phyloP scores from a whole-genome alignment of 2,888 invertebrate species.

The Piscicola geometra region DNA sequence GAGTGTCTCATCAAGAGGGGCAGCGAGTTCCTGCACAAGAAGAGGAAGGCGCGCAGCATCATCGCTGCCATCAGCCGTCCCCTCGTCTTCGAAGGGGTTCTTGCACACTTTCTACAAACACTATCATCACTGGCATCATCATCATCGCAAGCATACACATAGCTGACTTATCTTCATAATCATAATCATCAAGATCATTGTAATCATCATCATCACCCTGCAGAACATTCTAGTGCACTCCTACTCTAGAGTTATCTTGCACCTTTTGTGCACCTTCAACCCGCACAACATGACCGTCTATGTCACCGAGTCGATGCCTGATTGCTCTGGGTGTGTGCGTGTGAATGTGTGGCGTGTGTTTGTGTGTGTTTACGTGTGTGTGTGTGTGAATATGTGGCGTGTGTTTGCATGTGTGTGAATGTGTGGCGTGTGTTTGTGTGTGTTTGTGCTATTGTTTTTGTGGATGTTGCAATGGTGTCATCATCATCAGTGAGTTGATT shows the following conservation, averaged over 20 bases:
- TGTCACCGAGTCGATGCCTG: slow-evolving; percentile 31
- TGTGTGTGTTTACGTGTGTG: no score
- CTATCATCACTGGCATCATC: no score
- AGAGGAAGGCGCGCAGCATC: slow-evolving; percentile 11
- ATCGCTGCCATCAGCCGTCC: slow-evolving; percentile 2
- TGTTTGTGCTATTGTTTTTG: no score
- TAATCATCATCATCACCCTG: no score
- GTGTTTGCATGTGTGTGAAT: no score
- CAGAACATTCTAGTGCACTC: slow-evolving; percentile 28
- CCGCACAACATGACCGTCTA: slow-evolving; percentile 15
- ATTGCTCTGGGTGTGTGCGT: slow-evolving; percentile 25
- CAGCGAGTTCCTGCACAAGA: slow-evolving; percentile 15
- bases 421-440: no score
- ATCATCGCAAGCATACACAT: no score
- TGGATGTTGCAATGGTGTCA: no score
- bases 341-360: not conserved
- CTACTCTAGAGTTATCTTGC: slow-evolving; percentile 25
- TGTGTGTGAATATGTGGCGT: no score
- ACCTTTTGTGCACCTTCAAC: slow-evolving; percentile 17
- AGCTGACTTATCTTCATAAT: no score
- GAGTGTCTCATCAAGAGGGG: slow-evolving; percentile 23
- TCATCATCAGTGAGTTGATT: not conserved
- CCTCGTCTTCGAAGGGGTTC: slow-evolving; percentile 13
- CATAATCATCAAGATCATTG: no score
- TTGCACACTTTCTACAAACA: no score